These are phyloP conservation scores for Caenorhabditis briggsae DNA, from an alignment of 1,140 invertebrate species.

Conservation along the genomic window DNA sequence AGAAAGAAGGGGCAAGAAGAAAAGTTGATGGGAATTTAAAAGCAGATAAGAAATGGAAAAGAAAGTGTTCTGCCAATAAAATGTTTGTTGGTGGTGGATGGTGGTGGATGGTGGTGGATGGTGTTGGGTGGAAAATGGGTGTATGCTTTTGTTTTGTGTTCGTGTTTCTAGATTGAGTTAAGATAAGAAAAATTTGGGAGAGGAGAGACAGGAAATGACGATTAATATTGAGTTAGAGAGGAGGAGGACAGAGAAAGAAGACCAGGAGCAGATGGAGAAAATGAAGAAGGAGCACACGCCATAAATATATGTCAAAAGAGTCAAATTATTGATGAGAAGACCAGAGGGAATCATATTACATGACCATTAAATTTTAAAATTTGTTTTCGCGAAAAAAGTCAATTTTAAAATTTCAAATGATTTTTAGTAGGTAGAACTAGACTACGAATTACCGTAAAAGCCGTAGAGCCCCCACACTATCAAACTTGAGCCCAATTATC, in stretches of 20 bases:
- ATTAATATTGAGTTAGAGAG: slow-evolving; percentile 29
- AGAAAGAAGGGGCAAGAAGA: neutral
- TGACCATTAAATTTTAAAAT: neutral
- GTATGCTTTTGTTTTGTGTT: neutral
- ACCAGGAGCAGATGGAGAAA: slow-evolving; percentile 20
- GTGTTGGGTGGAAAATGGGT: neutral
- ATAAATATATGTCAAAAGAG: slow-evolving; percentile 47
- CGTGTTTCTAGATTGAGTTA: slow-evolving; percentile 3
- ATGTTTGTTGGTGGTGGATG: too few relatives aligned
- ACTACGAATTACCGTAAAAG: too few relatives aligned
- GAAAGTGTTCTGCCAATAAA: neutral
- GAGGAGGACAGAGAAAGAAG: neutral
- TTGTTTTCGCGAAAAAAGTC: neutral
- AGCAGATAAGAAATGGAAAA: neutral
- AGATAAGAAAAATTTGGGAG: slow-evolving; percentile 21
- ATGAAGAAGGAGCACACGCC: slow-evolving; percentile 36
- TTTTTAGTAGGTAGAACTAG: too few relatives aligned
- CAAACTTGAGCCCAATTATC: too few relatives aligned
- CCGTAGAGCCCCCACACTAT: too few relatives aligned
- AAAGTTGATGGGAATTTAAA: slow-evolving; percentile 13
- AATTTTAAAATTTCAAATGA: neutral
- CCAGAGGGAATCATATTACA: slow-evolving; percentile 5
- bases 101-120: too few relatives aligned
- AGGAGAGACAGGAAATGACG: slow-evolving; percentile 23
- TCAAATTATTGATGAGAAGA: slow-evolving; percentile 50